These are phyloP conservation scores for Pyrrhosoma nymphula DNA, from an alignment of 2,888 invertebrate genomes.

Conservation along the genomic window DNA sequence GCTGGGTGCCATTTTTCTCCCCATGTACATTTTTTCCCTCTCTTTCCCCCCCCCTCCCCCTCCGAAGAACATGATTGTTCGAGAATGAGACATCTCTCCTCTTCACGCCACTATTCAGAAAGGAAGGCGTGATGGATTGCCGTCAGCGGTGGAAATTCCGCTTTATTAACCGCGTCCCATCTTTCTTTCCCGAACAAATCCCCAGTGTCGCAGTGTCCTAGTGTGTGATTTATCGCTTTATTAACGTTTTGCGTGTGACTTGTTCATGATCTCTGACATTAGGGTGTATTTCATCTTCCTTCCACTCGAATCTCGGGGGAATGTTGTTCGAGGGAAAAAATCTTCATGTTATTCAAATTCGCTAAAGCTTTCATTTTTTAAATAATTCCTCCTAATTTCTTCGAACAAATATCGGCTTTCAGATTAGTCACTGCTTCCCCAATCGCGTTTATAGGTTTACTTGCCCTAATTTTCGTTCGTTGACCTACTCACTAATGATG, in stretches of 20 bases:
- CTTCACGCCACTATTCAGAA: neutral
- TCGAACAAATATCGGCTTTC: too few species aligned
- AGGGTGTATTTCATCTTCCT: neutral
- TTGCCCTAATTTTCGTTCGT: too few species aligned
- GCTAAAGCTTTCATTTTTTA: too few species aligned
- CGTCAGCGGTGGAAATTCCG: conserved; percentile 4
- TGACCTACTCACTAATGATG: too few species aligned
- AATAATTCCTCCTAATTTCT: too few species aligned
- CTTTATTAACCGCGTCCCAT: conserved; percentile 28
- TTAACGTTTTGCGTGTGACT: neutral
- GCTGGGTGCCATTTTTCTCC: neutral
- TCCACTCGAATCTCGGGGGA: neutral
- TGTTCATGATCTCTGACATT: neutral
- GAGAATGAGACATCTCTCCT: conserved; percentile 18
- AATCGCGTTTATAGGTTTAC: too few species aligned
- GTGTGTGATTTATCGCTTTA: conserved; percentile 28
- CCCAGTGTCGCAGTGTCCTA: neutral
- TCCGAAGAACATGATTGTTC: conserved; percentile 12
- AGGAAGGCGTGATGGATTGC: conserved; percentile 48
- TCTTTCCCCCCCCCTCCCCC: neutral
- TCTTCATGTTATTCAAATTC: neutral
- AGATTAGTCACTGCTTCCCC: too few species aligned
- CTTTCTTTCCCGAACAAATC: conserved; percentile 49
- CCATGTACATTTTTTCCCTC: neutral
- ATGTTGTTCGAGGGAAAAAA: neutral